A percentile compares a stretch with the other conserved stretches of the same genome.
phyloP scores from a whole-genome alignment of 1,140 invertebrate species.

The Steinernema feltiae region DNA sequence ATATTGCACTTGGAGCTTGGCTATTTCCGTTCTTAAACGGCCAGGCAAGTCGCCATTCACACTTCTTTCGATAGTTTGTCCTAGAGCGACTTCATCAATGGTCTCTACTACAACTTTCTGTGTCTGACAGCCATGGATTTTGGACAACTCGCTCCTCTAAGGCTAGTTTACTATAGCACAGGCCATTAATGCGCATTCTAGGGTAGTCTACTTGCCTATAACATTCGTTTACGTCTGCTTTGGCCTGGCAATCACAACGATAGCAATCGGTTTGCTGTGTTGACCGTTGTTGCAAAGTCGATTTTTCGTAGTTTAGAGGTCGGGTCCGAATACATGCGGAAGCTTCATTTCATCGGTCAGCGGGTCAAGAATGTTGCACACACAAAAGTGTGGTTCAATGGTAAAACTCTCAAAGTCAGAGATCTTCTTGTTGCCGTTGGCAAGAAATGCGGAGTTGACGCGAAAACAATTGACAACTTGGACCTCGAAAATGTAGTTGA shows the following conservation, averaged over 20 bases:
- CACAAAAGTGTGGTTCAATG: constrained; percentile 37
- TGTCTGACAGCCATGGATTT: constrained; percentile 43
- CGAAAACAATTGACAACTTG: neutral
- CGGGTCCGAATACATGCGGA: constrained; percentile 41
- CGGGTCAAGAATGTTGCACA: constrained; percentile 35
- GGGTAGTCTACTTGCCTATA: constrained; percentile 36
- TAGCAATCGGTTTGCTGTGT: constrained; percentile 36
- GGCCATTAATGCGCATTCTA: constrained; percentile 12
- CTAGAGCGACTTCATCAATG: constrained; percentile 43
- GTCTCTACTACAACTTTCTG: constrained; percentile 42
- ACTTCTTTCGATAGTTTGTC: too few species aligned
- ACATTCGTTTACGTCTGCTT: constrained; percentile 39
- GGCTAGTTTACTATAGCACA: constrained; percentile 15
- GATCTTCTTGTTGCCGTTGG: constrained; percentile 54
- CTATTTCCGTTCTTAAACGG: too few species aligned
- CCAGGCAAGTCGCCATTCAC: too few species aligned
- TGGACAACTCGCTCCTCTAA: constrained; percentile 32
- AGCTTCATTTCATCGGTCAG: constrained; percentile 39
- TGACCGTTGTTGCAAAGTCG: too few species aligned
- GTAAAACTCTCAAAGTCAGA: constrained; percentile 45
- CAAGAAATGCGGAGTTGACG: constrained; percentile 37
- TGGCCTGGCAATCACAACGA: constrained; percentile 38
- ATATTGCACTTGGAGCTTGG: too few species aligned
- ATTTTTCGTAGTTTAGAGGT: too few species aligned
- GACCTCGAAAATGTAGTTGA: neutral